phyloP scores from a whole-genome alignment of 2,888 invertebrate genomes.

The Thymelicus sylvestris region DNA sequence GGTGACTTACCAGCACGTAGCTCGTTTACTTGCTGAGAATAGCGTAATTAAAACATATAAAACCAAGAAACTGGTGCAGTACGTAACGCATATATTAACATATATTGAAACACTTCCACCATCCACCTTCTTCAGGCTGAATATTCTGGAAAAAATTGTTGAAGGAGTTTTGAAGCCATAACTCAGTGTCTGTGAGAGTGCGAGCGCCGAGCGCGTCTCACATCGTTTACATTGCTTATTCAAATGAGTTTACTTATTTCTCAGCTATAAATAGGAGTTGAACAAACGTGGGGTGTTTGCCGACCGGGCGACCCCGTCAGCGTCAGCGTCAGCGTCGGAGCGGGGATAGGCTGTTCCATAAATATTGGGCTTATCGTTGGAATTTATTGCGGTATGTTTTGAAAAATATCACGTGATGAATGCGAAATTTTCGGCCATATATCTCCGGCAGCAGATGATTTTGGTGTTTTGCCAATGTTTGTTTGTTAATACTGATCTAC shows the following conservation, averaged over 20 bases:
- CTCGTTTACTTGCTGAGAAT: too few species aligned
- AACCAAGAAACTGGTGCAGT: too few species aligned
- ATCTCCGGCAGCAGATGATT: conserved; percentile 32
- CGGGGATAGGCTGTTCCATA: conserved; percentile 31
- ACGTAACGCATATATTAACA: too few species aligned
- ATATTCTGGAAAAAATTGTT: background rate
- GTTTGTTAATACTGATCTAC: conserved; percentile 13
- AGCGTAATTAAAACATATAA: too few species aligned
- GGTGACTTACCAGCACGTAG: too few species aligned
- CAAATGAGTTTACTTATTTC: conserved; percentile 27
- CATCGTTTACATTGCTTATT: conserved; percentile 19
- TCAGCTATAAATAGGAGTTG: conserved; percentile 28
- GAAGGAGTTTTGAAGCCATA: background rate
- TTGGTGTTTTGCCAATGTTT: conserved; percentile 35
- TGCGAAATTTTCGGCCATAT: conserved; percentile 37
- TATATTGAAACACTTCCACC: too few species aligned
- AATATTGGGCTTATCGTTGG: conserved; percentile 33
- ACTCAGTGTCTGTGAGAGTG: background rate
- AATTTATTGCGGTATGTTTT: conserved; percentile 38
- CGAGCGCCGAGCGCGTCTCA: background rate
- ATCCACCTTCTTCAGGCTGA: too few species aligned
- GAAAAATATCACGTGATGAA: conserved; percentile 35
- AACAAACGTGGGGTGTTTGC: conserved; percentile 29
- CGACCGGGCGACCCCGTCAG: conserved; percentile 1
- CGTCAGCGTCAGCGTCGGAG: conserved; percentile 13